These are phyloP conservation scores for Incurvaria masculella DNA, from an alignment of 2,888 invertebrate genomes.

Conservation along the genomic window DNA sequence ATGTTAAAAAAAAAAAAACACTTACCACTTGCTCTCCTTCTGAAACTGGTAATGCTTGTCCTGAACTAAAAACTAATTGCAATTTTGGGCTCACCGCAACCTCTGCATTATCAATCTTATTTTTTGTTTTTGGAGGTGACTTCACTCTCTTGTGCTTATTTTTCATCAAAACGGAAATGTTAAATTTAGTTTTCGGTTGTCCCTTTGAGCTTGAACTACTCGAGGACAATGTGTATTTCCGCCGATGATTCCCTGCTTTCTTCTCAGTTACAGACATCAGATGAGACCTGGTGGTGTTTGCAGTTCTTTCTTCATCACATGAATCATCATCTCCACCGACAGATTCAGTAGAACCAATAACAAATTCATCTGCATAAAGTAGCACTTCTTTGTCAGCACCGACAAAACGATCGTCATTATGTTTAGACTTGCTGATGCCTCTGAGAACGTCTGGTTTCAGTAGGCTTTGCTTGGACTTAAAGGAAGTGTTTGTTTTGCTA, in stretches of 20 bases:
- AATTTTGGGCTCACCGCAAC: conserved; percentile 39
- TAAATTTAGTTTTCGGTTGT: background rate
- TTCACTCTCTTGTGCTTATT: conserved; percentile 25
- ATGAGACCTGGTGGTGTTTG: background rate
- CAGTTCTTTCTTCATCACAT: conserved; percentile 18
- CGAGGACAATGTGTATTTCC: conserved; percentile 24
- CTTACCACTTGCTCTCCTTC: conserved; percentile 60
- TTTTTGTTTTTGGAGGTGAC: conserved; percentile 31
- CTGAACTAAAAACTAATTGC: conserved; percentile 52
- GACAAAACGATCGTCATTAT: conserved; percentile 8
- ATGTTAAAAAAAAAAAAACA: conserved; percentile 7
- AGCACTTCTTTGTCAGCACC: conserved; percentile 31
- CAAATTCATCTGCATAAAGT: conserved; percentile 38
- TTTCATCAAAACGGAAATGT: background rate
- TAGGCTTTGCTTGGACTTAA: conserved; percentile 23
- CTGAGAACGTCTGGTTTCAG: conserved; percentile 22
- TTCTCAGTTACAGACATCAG: conserved; percentile 21
- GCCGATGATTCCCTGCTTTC: conserved; percentile 43
- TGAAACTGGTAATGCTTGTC: conserved; percentile 52
- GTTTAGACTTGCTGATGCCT: conserved; percentile 11
- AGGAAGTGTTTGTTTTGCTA: conserved; percentile 23
- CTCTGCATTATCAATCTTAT: conserved; percentile 40
- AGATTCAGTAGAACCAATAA: conserved; percentile 37
- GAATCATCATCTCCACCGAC: conserved; percentile 31
- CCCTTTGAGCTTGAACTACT: background rate